Evolutionary conservation across 2,888 invertebrate genomes (phyloP).

Genomic region (Xanthia togata): DNA sequence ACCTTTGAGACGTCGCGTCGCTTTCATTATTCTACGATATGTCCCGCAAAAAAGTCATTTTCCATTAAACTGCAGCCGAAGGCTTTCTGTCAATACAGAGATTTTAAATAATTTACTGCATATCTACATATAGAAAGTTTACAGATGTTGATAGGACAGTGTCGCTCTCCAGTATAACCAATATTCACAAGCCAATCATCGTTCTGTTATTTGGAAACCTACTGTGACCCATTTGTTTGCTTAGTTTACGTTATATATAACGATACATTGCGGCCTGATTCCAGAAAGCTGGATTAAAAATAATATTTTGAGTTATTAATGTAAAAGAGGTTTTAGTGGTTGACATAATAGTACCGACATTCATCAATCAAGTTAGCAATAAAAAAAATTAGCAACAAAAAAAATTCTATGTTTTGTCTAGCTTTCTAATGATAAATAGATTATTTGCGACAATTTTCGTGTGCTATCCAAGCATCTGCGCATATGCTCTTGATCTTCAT

Average conservation of each 20-base stretch:
- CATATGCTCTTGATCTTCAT: slow-evolving; percentile 85
- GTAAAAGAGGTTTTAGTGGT: background rate
- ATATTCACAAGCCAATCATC: slow-evolving; percentile 47
- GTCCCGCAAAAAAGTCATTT: slow-evolving; percentile 23
- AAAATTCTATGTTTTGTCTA: slow-evolving; percentile 54
- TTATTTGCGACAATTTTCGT: slow-evolving; percentile 47
- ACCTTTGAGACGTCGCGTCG: slow-evolving; percentile 36
- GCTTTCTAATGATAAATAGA: slow-evolving; percentile 34
- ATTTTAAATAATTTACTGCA: background rate
- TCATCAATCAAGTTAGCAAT: background rate
- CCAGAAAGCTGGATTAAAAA: slow-evolving; percentile 10
- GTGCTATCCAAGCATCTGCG: slow-evolving; percentile 60
- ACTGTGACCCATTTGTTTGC: slow-evolving; percentile 54
- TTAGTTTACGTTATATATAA: slow-evolving; percentile 56
- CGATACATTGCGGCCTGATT: slow-evolving; percentile 24
- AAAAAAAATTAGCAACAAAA: background rate
- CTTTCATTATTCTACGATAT: slow-evolving; percentile 1
- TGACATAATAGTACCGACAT: background rate
- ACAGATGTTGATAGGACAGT: background rate
- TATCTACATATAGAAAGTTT: background rate
- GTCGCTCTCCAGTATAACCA: slow-evolving; percentile 22
- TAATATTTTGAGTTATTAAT: background rate
- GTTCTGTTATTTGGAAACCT: slow-evolving; percentile 55
- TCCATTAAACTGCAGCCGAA: slow-evolving; percentile 15
- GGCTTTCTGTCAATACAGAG: background rate